Percentiles rank a stretch among this genome's conserved stretches.
Evolutionary conservation across 2,888 invertebrate species (phyloP).

Genomic region (Eumacrocentrus americanus): DNA sequence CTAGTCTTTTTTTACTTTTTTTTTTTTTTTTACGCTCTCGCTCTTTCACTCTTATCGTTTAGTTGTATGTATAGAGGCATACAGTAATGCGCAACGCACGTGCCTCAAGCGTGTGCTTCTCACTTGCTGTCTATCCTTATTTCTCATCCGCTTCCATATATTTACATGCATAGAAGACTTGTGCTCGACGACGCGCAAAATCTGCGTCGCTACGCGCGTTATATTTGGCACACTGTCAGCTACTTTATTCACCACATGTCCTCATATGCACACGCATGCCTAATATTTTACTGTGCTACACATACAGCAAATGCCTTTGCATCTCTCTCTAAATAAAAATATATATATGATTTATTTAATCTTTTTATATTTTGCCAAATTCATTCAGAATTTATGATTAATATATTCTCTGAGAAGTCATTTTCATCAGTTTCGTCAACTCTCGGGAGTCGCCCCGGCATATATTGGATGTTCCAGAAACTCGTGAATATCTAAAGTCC

Average conservation of each 20-base stretch:
- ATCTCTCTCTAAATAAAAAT: neutral
- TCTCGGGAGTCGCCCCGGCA: neutral
- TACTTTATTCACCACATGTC: too few relatives aligned
- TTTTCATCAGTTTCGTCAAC: too few relatives aligned
- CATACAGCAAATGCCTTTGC: neutral
- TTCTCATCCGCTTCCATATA: neutral
- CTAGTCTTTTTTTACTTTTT: constrained; percentile 8
- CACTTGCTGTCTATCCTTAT: constrained; percentile 2
- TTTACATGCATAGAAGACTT: constrained; percentile 3
- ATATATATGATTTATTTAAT: too few relatives aligned
- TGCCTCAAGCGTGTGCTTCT: neutral
- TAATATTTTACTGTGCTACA: neutral
- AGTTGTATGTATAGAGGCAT: neutral
- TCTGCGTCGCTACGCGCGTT: neutral
- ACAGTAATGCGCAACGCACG: neutral
- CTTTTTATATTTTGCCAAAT: too few relatives aligned
- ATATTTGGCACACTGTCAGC: constrained; percentile 11
- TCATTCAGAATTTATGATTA: too few relatives aligned
- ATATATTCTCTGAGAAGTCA: too few relatives aligned
- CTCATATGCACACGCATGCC: neutral
- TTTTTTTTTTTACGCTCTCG: neutral
- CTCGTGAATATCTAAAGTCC: constrained; percentile 19
- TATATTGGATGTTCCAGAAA: constrained; percentile 15
- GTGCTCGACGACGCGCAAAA: constrained; percentile 1
- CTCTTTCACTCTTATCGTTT: neutral